Percentiles rank a stretch among this genome's conserved stretches.
phyloP scores from a whole-genome alignment of 37 sponge, comb jelly and placozoan species.

The Spongilla lacustris region DNA sequence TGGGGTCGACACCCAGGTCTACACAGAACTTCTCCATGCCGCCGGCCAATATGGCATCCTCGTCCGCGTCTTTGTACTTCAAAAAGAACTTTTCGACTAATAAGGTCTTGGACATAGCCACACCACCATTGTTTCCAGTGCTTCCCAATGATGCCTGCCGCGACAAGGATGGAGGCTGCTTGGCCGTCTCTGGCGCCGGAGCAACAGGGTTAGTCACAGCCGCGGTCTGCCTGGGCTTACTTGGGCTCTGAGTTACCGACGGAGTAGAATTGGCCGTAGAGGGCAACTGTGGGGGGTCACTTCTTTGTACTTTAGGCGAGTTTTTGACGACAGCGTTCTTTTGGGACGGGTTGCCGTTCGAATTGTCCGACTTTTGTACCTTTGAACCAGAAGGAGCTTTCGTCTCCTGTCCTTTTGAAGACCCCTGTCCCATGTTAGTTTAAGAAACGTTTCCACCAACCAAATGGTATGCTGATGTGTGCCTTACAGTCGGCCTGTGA shows the following conservation, averaged over 20 bases:
- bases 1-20: constrained; percentile 85
- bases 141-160: constrained; percentile 4
- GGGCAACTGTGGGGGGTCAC: not conserved
- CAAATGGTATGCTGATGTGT: too few species aligned
- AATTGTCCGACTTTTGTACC: too few species aligned
- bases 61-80: constrained; percentile 74
- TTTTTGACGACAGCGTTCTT: not conserved
- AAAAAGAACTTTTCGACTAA: constrained; percentile 68
- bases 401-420: not conserved
- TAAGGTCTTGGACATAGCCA: constrained; percentile 5
- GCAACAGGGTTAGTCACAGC: not conserved
- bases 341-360: not conserved
- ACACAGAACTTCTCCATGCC: constrained; percentile 88
- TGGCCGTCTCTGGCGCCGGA: not conserved
- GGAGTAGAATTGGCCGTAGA: not conserved
- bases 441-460: too few species aligned
- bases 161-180: constrained; percentile 14
- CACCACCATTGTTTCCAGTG: not conserved
- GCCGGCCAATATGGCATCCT: constrained; percentile 83
- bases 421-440: constrained; percentile 16
- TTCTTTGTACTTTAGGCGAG: not conserved
- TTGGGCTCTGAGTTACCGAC: not conserved
- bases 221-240: not conserved
- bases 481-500: too few species aligned
- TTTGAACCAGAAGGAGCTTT: too few species aligned